Evolutionary conservation across 2,888 invertebrate genomes (phyloP).

Genomic region (Catocala sponsa): DNA sequence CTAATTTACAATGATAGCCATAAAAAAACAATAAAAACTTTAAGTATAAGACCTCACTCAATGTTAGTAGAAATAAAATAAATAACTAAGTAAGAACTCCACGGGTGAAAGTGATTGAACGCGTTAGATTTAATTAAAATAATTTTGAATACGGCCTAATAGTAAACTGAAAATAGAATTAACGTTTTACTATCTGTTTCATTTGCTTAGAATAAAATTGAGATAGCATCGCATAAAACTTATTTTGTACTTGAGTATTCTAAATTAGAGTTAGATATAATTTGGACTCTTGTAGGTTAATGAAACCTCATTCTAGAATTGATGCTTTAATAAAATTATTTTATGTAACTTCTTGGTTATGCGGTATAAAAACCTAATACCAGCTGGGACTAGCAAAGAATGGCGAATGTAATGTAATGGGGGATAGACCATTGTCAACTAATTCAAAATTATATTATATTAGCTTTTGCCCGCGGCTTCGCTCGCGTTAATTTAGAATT

Average conservation of each 20-base stretch:
- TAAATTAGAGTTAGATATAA: background rate
- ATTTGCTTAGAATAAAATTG: slow-evolving; percentile 4
- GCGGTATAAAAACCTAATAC: too few relatives aligned
- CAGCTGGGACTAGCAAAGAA: too few relatives aligned
- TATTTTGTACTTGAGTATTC: background rate
- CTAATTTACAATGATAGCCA: background rate
- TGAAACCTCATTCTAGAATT: background rate
- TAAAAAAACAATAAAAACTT: background rate
- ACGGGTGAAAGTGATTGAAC: slow-evolving; percentile 4
- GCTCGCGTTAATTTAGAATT: too few relatives aligned
- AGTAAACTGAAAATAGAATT: slow-evolving; percentile 6
- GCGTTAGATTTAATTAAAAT: slow-evolving; percentile 11
- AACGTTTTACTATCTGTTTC: slow-evolving; percentile 2
- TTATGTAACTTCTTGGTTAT: too few relatives aligned
- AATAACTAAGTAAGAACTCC: background rate
- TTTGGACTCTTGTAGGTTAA: background rate
- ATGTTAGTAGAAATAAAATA: background rate
- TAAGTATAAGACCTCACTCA: too few relatives aligned
- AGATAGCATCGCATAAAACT: slow-evolving; percentile 4
- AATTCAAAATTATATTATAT: too few relatives aligned
- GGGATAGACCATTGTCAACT: too few relatives aligned
- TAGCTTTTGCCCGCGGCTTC: too few relatives aligned
- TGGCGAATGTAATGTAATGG: too few relatives aligned
- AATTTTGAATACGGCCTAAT: background rate
- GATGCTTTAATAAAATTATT: background rate